Evolutionary conservation across 2,113 vertebrate species (phyloP).

Genomic region (Sinocyclocheilus maitianheensis): DNA sequence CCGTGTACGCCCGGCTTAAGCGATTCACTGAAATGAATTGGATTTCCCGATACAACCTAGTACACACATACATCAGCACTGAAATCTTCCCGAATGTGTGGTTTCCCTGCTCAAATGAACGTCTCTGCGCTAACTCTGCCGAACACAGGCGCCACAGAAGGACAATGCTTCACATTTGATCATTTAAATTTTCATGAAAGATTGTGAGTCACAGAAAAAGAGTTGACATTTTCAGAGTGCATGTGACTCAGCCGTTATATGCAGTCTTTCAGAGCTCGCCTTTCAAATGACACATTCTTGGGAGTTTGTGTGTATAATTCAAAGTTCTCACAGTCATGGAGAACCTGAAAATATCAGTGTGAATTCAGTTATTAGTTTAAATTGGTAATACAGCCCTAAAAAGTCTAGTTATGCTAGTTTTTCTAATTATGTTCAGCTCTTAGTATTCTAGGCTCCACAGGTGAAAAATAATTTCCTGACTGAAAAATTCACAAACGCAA

Average conservation of each 20-base stretch:
- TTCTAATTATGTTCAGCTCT: not conserved
- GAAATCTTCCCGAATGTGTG: not conserved
- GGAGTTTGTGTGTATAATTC: not conserved
- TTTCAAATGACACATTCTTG: conserved; percentile 1
- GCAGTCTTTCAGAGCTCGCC: not conserved
- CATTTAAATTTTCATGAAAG: conserved; percentile 11
- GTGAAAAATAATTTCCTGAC: too few relatives aligned
- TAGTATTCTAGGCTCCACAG: not conserved
- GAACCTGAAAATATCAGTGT: not conserved
- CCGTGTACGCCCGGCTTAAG: too few relatives aligned
- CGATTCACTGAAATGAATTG: not conserved
- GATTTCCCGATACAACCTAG: not conserved
- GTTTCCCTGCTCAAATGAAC: not conserved
- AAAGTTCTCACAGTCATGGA: not conserved
- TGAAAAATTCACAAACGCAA: too few relatives aligned
- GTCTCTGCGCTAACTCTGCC: not conserved
- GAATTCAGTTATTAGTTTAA: not conserved
- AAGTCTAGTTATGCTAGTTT: not conserved
- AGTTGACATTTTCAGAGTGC: conserved; percentile 17
- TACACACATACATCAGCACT: not conserved
- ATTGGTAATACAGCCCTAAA: not conserved
- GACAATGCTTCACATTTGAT: not conserved
- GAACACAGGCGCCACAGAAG: not conserved
- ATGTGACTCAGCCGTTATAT: conserved; percentile 18
- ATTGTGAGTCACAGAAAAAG: conserved; percentile 5